phyloP scores from a whole-genome alignment of 92 coral and sea anemone genomes.

The Umimayanthus chanpuru region DNA sequence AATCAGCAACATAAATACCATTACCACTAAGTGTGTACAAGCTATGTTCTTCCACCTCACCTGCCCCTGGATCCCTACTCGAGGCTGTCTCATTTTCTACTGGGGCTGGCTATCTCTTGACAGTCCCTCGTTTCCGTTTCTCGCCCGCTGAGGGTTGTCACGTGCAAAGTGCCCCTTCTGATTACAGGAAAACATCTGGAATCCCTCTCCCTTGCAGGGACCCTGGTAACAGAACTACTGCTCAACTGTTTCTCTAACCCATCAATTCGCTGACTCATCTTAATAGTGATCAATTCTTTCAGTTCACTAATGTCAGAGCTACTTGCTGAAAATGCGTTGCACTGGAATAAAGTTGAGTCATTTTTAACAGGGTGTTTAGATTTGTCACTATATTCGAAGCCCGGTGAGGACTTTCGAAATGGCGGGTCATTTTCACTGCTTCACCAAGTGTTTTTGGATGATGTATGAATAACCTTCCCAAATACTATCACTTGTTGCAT shows the following conservation, averaged over 20 bases:
- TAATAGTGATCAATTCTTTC: not conserved
- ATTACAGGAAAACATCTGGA: too few species aligned
- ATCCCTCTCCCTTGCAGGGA: not conserved
- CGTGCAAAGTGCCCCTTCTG: too few species aligned
- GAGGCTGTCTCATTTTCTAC: too few species aligned
- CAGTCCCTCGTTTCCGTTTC: too few species aligned
- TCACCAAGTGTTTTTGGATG: constrained; percentile 8
- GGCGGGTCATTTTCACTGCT: not conserved
- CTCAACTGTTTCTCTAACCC: not conserved
- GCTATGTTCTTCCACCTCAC: too few species aligned
- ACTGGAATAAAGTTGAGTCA: not conserved
- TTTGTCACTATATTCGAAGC: constrained; percentile 8
- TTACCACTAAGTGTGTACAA: too few species aligned
- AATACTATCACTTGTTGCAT: not conserved
- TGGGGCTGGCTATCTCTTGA: too few species aligned
- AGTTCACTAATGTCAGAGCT: not conserved
- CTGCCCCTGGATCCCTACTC: too few species aligned
- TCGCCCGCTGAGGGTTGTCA: too few species aligned
- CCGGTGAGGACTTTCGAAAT: constrained; percentile 1
- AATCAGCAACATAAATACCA: too few species aligned
- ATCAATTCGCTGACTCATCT: constrained; percentile 3
- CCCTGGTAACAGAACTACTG: not conserved
- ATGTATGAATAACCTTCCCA: constrained; percentile 2
- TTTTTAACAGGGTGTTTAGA: not conserved
- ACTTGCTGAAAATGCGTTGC: not conserved